Base-by-base conservation (phyloP, 2,113 vertebrate genomes). In the Rhinogobius similis region DNA sequence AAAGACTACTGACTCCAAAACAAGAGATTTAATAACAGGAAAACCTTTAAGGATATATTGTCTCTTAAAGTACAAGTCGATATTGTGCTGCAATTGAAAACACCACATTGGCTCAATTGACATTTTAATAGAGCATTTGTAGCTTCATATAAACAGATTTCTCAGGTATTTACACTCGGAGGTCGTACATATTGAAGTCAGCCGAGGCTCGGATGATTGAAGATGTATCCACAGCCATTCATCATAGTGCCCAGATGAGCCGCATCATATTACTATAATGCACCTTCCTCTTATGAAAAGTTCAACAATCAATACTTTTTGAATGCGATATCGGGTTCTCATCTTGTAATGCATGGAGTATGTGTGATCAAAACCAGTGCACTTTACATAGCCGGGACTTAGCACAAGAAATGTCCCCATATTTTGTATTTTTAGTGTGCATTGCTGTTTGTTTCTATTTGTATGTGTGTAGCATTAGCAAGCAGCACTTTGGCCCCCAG, bases 191-290 rank as follows among this genome's bases (percentile, higher is more conserved):
- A 62, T 71, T 64, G 26, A 36, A 67, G 61, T 41, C 38, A 78
- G 71, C 59, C 72, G 65, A 65, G 64, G 67, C 82, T 74, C 55
- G 4, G 18, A 64, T 72, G 79, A 82, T 77, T 64, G 71, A 78
- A 72, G 63, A 78, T 58, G 64, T 27, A 39, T 59, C 65, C 65
- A n/a, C 67, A 74, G 46, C 64, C 79, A 86, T 89, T 87, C 73
- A 84, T 88, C 83, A 85, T 13, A 8, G 48, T 9, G 39, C 70
- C 72, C 67, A 50, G 59, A 82, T 67, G 62, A 85, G 76, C 56
- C 67, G 87, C 71, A 83, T 92, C 85, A 69, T 78, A 72, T 93
- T 93, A 86, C 91, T 65, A 87, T 88, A 91, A 92, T 90, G 90
- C 87, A 87, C 83, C 85, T 71, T 83, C 75, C 77, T 84, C 76